These are phyloP conservation scores for Callyntrura sp. DNA, from an alignment of 2,888 invertebrate genomes.

Conservation along the genomic window DNA sequence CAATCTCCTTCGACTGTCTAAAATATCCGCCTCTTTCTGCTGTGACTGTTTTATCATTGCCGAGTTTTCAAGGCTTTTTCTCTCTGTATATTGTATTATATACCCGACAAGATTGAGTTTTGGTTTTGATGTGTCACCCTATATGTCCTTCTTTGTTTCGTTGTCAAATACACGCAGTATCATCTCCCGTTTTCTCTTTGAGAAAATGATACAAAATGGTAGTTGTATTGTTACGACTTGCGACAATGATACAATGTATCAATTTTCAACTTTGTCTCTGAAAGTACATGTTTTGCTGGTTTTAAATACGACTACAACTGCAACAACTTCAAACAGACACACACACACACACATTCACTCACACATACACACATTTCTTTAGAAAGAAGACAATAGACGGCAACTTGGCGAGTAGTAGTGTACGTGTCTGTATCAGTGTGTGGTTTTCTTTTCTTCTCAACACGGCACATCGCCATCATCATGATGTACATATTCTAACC, in stretches of 20 bases:
- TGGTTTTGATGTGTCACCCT: conserved; percentile 45
- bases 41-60: conserved; percentile 42
- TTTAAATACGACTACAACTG: conserved; percentile 61
- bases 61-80: neutral
- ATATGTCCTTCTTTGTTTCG: conserved; percentile 47
- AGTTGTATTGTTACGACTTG: conserved; percentile 54
- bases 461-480: conserved; percentile 49
- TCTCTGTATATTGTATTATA: conserved; percentile 6
- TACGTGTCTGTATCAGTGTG: conserved; percentile 30
- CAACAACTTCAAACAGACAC: conserved; percentile 46
- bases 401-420: conserved; percentile 49
- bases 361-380: conserved; percentile 46
- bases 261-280: conserved; percentile 72
- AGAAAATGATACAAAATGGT: conserved; percentile 54
- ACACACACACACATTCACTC: conserved; percentile 30
- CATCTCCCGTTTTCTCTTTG: conserved; percentile 45
- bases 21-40: conserved; percentile 59
- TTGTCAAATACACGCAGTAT: conserved; percentile 50
- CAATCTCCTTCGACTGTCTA: conserved; percentile 63
- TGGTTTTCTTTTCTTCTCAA: conserved; percentile 52
- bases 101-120: neutral
- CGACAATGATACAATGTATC: conserved; percentile 61
- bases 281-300: conserved; percentile 63
- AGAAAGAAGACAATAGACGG: conserved; percentile 55
- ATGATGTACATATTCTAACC: conserved; percentile 32